Conservation (phyloP, 2,888 invertebrate species). For the Mechanitis messenoides region DNA sequence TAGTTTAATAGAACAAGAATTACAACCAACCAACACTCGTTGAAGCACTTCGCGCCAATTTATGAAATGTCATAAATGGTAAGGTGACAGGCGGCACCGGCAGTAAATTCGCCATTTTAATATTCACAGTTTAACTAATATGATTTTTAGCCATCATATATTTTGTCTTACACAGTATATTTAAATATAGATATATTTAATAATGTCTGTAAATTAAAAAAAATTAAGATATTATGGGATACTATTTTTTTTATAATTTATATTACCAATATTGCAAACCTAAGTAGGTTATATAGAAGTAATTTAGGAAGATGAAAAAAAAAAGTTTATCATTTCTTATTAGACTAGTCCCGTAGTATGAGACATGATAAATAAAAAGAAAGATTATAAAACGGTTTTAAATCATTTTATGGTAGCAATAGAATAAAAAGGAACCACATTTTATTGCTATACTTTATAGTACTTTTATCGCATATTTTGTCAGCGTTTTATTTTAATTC, state of each 20-base stretch:
- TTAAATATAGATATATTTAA: no score
- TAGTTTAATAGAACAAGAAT: no score
- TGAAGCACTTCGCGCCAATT: conserved; percentile 29
- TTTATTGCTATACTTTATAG: conserved; percentile 14
- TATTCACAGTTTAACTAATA: conserved; percentile 20
- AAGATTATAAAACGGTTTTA: conserved; percentile 10
- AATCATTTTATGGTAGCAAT: conserved; percentile 13
- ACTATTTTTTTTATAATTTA: no score
- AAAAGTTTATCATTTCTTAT: no score
- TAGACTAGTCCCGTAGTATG: neutral
- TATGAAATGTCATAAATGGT: conserved; percentile 46
- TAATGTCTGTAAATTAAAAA: no score
- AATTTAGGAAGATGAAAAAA: no score
- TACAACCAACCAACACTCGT: conserved; percentile 19
- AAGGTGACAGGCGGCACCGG: conserved; percentile 36
- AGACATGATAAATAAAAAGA: conserved; percentile 3
- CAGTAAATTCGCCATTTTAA: conserved; percentile 39
- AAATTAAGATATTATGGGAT: no score
- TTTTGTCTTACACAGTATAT: no score
- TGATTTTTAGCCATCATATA: no score
- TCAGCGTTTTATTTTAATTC: conserved; percentile 14
- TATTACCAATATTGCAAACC: no score
- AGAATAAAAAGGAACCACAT: conserved; percentile 2
- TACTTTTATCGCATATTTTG: conserved; percentile 12
- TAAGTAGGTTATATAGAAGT: no score